phyloP scores from a whole-genome alignment of 2,797 vertebrate genomes.

The Molossus molossus region DNA sequence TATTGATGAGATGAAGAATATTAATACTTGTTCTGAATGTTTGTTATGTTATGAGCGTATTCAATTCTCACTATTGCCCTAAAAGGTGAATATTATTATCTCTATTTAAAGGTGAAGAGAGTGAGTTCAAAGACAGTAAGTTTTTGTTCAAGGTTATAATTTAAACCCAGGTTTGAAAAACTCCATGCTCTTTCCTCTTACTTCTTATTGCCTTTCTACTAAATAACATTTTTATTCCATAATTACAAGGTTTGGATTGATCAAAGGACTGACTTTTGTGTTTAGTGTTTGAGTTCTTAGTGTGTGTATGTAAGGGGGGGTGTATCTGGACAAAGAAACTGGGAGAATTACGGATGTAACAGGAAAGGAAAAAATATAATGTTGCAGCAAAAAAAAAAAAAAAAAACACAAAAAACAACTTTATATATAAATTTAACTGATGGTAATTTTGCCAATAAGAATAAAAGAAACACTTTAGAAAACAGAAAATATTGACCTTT shows the following conservation, averaged over 20 bases:
- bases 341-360: neutral
- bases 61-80: neutral
- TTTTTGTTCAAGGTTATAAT: conserved; percentile 16
- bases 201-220: neutral
- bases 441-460: conserved; percentile 40
- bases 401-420: neutral
- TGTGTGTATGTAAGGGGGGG: neutral
- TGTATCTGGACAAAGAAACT: conserved; percentile 6
- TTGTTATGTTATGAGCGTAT: conserved; percentile 2
- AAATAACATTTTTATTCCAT: conserved; percentile 70
- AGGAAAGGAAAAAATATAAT: conserved; percentile 6
- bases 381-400: neutral
- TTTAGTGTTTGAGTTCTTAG: conserved; percentile 54
- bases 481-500: neutral
- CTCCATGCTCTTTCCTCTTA: neutral
- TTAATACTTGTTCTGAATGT: conserved; percentile 42
- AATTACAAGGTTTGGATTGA: conserved; percentile 60
- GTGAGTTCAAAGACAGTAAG: conserved; percentile 4
- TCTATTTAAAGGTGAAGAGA: neutral
- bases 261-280: conserved; percentile 50
- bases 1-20: conserved; percentile 48
- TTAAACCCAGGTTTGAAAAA: conserved; percentile 61
- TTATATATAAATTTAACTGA: conserved; percentile 10
- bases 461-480: conserved; percentile 35
- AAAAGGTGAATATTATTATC: conserved; percentile 1